Percentiles rank a stretch among this genome's conserved stretches.
Evolutionary conservation across 2,797 vertebrate species (phyloP).

Genomic region (Numenius phaeopus): DNA sequence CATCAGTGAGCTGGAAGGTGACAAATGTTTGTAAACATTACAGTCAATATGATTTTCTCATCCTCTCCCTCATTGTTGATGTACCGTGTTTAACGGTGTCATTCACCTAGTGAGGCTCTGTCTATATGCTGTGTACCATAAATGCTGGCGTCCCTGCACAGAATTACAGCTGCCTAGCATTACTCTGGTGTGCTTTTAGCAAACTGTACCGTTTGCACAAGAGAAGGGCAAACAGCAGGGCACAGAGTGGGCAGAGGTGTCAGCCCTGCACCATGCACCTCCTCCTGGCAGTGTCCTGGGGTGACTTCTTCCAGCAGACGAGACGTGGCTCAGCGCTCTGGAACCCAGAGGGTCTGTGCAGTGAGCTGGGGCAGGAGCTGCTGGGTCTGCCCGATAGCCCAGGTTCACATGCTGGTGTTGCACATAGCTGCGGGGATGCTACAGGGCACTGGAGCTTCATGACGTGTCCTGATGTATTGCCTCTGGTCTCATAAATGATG

Average conservation of each 20-base stretch:
- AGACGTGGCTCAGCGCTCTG: neutral
- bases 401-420: rapidly evolving
- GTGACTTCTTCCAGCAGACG: neutral
- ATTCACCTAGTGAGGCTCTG: neutral
- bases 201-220: neutral
- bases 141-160: neutral
- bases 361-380: neutral
- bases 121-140: neutral
- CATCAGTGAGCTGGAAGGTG: constrained; percentile 45
- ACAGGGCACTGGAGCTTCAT: neutral
- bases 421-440: neutral
- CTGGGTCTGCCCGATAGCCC: rapidly evolving
- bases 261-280: neutral
- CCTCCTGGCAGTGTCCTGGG: constrained; percentile 21
- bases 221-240: neutral
- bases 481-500: neutral
- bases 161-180: neutral
- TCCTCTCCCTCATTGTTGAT: constrained; percentile 55
- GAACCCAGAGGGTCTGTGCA: neutral
- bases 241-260: neutral
- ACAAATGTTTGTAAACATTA: constrained; percentile 65
- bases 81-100: neutral
- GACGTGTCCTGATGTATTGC: neutral
- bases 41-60: constrained; percentile 44
- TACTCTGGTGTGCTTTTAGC: neutral